Conservation (phyloP, 2,797 vertebrate species). For the Molossus alvarezi region DNA sequence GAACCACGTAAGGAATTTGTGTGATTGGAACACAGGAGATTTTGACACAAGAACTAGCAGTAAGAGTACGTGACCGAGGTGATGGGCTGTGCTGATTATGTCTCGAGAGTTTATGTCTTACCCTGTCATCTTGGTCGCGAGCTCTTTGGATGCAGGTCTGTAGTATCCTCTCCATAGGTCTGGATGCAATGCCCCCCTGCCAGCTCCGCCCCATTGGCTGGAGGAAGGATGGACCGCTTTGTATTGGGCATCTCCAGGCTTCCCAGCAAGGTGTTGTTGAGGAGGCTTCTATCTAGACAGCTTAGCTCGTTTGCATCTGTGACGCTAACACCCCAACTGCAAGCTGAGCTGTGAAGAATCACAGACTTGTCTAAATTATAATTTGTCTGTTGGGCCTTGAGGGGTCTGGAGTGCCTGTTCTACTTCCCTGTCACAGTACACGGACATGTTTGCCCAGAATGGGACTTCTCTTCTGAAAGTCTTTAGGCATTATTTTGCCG, state of each 20-base stretch:
- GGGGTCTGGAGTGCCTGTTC: conserved; percentile 68
- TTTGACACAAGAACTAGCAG: not conserved
- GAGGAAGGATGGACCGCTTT: not conserved
- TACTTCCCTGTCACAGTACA: conserved; percentile 56
- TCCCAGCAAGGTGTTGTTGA: conserved; percentile 27
- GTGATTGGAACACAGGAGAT: conserved; percentile 6
- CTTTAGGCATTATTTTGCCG: conserved; percentile 21
- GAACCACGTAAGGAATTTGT: not conserved
- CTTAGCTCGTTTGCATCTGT: conserved; percentile 71
- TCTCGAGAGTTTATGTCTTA: not conserved
- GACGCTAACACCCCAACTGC: conserved; percentile 77
- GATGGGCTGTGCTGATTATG: not conserved
- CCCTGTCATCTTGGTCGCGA: not conserved
- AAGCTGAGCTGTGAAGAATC: conserved; percentile 82
- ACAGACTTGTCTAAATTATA: conserved; percentile 82
- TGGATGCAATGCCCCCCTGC: not conserved
- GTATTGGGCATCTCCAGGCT: not conserved
- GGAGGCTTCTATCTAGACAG: conserved; percentile 46
- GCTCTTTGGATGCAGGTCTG: not conserved
- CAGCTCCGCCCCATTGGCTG: not conserved
- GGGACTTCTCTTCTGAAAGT: conserved; percentile 39
- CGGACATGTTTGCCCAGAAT: conserved; percentile 59
- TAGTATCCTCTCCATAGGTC: not conserved
- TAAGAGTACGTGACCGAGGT: not conserved
- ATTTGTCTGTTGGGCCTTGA: conserved; percentile 84